Base-by-base conservation (phyloP, 2,113 vertebrate genomes). In the Micromys minutus region DNA sequence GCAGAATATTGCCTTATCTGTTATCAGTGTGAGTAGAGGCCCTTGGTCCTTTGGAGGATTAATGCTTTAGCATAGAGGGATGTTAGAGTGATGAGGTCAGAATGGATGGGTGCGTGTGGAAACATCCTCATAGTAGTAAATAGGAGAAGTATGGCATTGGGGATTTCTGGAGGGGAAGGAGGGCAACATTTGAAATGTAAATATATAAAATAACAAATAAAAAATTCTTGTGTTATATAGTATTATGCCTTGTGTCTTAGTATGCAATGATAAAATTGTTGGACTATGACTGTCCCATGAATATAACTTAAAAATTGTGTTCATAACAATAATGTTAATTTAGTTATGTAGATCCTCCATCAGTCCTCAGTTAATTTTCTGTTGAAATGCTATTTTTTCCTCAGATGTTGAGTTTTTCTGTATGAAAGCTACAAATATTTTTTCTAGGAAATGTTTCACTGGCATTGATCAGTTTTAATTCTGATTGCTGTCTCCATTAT, bases 381-480 rank as follows among this genome's bases (percentile, higher is more conserved):
- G 22, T 36, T 90, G 19, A 57, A 65, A 72, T 50, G 22, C 3
- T 7, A 34, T 13, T 36, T 26, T 84, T 92, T 77, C 26, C 22
- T n/a, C 47, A 12, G 34, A 59, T 7, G 39, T 65, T 3, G 83
- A 90, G 34, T 19, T 39, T 91, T 92, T 31, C 1, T 12, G 36
- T 63, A 86, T 0, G 36, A 87, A 47, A 63, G 15, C 4, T 63
- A 11, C 7, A 57, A 5, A 76, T 22, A 10, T 89, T 79, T 90
- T 1, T 75, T 11, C 5, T 93, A 3, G 67, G 36, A 16, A 94
- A 74, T 36, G 4, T 17, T 67, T 7, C 24, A 34, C 1, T 59
- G 47, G 5, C 17, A 55, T 36, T 83, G 34, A 89, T 7, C 26
- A 81, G 16, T 89, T 93, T 89, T 59, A 88, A 72, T 88, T 80